Percentiles rank a stretch among this genome's conserved stretches.
phyloP scores from a whole-genome alignment of 2,113 vertebrate genomes.

The Suricata suricatta region DNA sequence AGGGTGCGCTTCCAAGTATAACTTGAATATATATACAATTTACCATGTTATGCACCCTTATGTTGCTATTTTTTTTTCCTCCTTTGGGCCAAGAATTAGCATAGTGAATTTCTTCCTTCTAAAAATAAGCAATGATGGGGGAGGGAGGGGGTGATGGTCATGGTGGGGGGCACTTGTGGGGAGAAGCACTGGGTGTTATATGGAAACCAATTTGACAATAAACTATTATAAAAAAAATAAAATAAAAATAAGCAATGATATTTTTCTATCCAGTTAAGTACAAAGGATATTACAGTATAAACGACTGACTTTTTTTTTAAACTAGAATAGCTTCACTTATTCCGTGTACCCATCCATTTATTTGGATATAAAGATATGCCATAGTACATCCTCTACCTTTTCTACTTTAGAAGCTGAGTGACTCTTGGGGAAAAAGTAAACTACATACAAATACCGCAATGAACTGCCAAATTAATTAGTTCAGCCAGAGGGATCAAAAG shows the following conservation, averaged over 20 bases:
- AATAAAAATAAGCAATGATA: constrained; percentile 21
- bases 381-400: neutral
- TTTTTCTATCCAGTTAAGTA: constrained; percentile 43
- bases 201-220: too few relatives aligned
- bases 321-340: neutral
- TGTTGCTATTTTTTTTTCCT: neutral
- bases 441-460: neutral
- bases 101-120: neutral
- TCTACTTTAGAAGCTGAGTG: neutral
- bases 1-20: neutral
- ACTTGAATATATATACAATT: neutral
- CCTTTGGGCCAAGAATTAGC: neutral
- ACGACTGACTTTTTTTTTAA: neutral
- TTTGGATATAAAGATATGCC: neutral
- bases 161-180: too few relatives aligned
- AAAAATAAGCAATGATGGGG: constrained; percentile 23
- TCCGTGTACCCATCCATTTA: neutral
- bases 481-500: neutral
- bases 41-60: neutral
- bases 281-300: neutral
- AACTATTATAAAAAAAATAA: too few relatives aligned
- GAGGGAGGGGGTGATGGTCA: too few relatives aligned
- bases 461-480: neutral
- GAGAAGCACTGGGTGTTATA: too few relatives aligned
- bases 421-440: neutral